Base-by-base conservation (phyloP, 1,140 invertebrate genomes). In the Drosophila kepulauana region DNA sequence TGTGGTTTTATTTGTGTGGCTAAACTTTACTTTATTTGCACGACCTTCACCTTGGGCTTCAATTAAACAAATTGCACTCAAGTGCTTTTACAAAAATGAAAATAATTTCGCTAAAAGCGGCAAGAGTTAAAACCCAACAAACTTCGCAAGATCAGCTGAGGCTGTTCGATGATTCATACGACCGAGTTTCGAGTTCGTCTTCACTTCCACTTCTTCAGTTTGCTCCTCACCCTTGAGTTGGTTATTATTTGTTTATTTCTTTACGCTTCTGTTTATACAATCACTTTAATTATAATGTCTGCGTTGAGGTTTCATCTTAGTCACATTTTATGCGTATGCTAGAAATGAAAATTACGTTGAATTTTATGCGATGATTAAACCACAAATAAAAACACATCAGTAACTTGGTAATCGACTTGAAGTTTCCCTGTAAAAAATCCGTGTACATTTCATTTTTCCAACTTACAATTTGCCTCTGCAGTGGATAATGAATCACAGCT, bases 1-100 rank as follows among this genome's bases (percentile, higher is more conserved):
- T 63, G 46, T 51, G 61, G 56, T 38, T 64, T 68, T 67, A 45
- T 70, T 74, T 82, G 72, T 75, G 76, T 61, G 76, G 54, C 64
- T 58, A 62, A 65, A 51, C 69, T 67, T 49, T 69, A 59, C 33
- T 54, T 35, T 54, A 33, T 54, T 54, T 15, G 45, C 49, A 57
- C 84, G 86, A 89, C 86, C 85, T 89, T 89, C 85, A 89, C 86
- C 85, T 89, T 89, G 86, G 69, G 41, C 63, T 81, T 78, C 85
- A 88, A 85, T 89, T 84, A 89, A 77, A 73, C 63, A 90, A 81
- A 85, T 84, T 75, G 85, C 70, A 62, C 74, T 73, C 63, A 61
- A 64, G 45, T 72, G 75, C 78, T 88, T 81, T 89, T 48, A 79
- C 41, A 54, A n/a, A 81, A 88, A 76, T 88, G 68, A 90, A 81